phyloP scores from a whole-genome alignment of 2,888 invertebrate species.

The Apamea epomidion region DNA sequence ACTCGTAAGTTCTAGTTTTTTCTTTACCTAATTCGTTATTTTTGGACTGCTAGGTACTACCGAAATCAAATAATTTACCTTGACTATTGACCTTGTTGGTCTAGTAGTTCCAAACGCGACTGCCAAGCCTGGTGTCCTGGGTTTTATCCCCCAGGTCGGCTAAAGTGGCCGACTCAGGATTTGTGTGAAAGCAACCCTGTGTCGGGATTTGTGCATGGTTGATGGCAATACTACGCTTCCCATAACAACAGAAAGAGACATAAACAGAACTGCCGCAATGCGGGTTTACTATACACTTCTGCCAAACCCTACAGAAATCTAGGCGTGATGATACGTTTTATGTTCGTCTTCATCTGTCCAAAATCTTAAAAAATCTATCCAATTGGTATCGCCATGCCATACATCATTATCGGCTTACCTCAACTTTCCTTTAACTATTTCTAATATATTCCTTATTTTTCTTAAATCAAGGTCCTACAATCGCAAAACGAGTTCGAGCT shows the following conservation, averaged over 20 bases:
- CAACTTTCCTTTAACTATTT: background rate
- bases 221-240: background rate
- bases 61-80: background rate
- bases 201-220: background rate
- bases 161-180: background rate
- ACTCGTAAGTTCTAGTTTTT: constrained; percentile 73
- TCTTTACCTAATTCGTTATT: too few species aligned
- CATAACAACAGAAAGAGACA: background rate
- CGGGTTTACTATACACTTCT: background rate
- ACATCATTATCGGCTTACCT: background rate
- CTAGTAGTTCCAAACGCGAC: background rate
- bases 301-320: background rate
- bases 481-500: constrained; percentile 86
- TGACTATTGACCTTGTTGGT: background rate
- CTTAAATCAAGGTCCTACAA: constrained; percentile 77
- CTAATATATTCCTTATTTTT: background rate
- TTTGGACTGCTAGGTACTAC: background rate
- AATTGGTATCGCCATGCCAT: too few species aligned
- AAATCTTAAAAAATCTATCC: background rate
- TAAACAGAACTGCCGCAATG: background rate
- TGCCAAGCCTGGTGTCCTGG: background rate
- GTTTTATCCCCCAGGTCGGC: background rate
- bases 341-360: background rate
- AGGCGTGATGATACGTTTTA: background rate
- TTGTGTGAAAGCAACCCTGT: background rate